Percentiles rank a stretch among this genome's conserved stretches.
These are phyloP conservation scores for Xestobium rufovillosum DNA, from an alignment of 2,888 invertebrate genomes.

Conservation along the genomic window DNA sequence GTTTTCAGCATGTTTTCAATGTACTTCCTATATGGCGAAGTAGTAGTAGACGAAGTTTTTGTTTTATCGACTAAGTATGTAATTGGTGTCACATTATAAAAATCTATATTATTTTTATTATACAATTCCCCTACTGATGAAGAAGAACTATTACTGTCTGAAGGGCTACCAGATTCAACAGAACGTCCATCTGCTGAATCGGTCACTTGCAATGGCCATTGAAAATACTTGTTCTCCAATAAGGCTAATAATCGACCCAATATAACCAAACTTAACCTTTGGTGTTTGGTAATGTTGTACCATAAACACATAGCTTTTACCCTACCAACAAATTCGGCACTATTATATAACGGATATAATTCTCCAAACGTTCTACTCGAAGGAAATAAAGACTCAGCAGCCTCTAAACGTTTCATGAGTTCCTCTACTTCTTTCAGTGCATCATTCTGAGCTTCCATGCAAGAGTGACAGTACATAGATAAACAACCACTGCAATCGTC, in stretches of 20 bases:
- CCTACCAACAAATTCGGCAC: slow-evolving; percentile 56
- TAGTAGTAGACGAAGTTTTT: slow-evolving; percentile 24
- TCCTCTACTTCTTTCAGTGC: slow-evolving; percentile 69
- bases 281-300: slow-evolving; percentile 83
- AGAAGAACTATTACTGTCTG: slow-evolving; percentile 44
- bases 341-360: slow-evolving; percentile 63
- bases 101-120: slow-evolving; percentile 28
- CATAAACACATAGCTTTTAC: slow-evolving; percentile 82
- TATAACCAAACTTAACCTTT: slow-evolving; percentile 71
- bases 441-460: slow-evolving; percentile 62
- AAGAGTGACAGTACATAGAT: slow-evolving; percentile 62
- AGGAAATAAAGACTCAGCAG: slow-evolving; percentile 75
- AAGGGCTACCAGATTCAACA: slow-evolving; percentile 40
- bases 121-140: slow-evolving; percentile 31
- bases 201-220: slow-evolving; percentile 30
- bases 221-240: slow-evolving; percentile 32
- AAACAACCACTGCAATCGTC: slow-evolving; percentile 59
- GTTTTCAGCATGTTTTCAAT: slow-evolving; percentile 85
- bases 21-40: slow-evolving; percentile 56
- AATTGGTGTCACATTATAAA: slow-evolving; percentile 48
- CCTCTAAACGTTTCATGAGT: slow-evolving; percentile 64
- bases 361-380: slow-evolving; percentile 71
- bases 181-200: slow-evolving; percentile 20
- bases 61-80: slow-evolving; percentile 35
- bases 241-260: slow-evolving; percentile 59